phyloP scores from a whole-genome alignment of 1,140 invertebrate genomes.

The Drosophila azteca region DNA sequence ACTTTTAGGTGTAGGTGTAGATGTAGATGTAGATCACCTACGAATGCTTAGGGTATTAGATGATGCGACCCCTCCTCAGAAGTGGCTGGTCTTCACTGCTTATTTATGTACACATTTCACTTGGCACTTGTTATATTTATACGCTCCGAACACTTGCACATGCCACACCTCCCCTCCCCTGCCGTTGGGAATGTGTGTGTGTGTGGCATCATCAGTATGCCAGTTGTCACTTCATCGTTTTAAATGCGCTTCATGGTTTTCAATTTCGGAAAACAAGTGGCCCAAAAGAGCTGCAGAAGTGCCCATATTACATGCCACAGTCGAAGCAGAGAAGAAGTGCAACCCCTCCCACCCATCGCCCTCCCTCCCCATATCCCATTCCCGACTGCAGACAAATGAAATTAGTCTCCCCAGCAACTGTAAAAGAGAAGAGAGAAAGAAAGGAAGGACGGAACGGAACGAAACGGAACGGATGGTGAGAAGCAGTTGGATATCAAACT shows the following conservation, averaged over 20 bases:
- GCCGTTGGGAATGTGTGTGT: constrained; percentile 1
- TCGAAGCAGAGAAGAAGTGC: too few relatives aligned
- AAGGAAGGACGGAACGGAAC: not conserved
- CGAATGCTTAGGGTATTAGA: constrained; percentile 4
- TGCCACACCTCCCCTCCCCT: constrained; percentile 5
- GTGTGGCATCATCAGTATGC: constrained; percentile 61
- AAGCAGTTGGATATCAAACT: constrained; percentile 35
- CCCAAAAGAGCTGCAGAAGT: constrained; percentile 54
- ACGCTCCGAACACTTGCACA: constrained; percentile 41
- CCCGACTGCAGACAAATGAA: constrained; percentile 26
- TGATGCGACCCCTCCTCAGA: constrained; percentile 19
- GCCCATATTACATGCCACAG: constrained; percentile 43
- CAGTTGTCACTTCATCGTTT: constrained; percentile 73
- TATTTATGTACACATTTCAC: constrained; percentile 79
- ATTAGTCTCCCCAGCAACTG: constrained; percentile 27
- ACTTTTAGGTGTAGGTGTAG: too few relatives aligned
- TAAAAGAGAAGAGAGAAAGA: not conserved
- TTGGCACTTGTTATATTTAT: constrained; percentile 82
- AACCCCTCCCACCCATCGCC: too few relatives aligned
- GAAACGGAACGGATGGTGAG: too few relatives aligned
- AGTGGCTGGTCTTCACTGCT: constrained; percentile 23
- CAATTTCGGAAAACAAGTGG: constrained; percentile 64
- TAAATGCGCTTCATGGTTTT: constrained; percentile 66
- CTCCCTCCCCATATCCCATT: too few relatives aligned
- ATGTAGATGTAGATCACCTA: too few relatives aligned